phyloP scores from a whole-genome alignment of 2,888 invertebrate species.

The Andrena hattorfiana region DNA sequence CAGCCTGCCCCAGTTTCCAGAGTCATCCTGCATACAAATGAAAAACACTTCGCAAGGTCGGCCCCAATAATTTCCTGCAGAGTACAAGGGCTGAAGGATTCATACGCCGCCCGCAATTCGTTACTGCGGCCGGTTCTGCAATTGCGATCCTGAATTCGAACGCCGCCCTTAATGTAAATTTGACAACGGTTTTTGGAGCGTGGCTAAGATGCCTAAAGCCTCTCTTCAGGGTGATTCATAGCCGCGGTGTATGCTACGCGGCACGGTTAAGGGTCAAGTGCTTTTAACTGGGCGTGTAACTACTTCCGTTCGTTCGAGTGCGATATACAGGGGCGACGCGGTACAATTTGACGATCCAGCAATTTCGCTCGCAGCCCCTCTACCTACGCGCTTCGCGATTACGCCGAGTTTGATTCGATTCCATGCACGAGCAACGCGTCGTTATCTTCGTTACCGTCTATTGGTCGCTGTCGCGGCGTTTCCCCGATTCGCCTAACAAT shows the following conservation, averaged over 20 bases:
- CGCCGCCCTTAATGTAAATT: constrained; percentile 37
- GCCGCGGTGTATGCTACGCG: constrained; percentile 8
- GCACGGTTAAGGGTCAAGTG: constrained; percentile 47
- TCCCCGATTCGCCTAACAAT: too few species aligned
- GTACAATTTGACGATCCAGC: constrained; percentile 35
- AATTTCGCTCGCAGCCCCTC: constrained; percentile 21
- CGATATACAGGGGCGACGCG: constrained; percentile 21
- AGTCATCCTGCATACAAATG: constrained; percentile 1
- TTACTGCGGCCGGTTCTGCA: background rate
- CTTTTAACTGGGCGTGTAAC: constrained; percentile 39
- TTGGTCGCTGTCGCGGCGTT: background rate
- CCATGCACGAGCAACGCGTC: background rate
- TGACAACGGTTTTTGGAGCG: constrained; percentile 38
- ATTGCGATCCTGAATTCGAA: constrained; percentile 39
- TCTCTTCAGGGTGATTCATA: constrained; percentile 49
- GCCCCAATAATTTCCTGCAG: constrained; percentile 26
- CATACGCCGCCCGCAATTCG: constrained; percentile 1
- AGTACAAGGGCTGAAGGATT: background rate
- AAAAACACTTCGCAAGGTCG: constrained; percentile 8
- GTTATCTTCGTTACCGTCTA: background rate
- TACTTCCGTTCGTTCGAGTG: constrained; percentile 33
- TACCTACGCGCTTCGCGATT: background rate
- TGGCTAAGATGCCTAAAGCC: constrained; percentile 33
- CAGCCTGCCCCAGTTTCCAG: background rate
- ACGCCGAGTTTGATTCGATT: background rate